A percentile compares a stretch with the other conserved stretches of the same genome.
Conservation (phyloP, 2,113 vertebrate genomes). For the Bungarus multicinctus region DNA sequence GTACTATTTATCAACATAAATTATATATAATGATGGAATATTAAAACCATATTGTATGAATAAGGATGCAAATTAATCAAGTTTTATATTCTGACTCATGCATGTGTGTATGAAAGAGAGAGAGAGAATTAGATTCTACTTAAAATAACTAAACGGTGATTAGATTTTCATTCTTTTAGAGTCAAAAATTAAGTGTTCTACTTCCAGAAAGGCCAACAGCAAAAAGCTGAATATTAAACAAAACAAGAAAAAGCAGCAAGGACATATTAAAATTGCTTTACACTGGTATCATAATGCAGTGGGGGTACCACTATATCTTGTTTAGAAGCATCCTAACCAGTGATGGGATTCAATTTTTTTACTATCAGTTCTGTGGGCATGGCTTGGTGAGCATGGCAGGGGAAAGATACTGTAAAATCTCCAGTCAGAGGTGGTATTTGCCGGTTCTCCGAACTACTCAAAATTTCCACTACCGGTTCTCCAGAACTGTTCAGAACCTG, state of each 20-base stretch:
- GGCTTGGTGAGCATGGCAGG: too few relatives aligned
- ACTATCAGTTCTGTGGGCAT: too few relatives aligned
- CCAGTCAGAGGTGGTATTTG: too few relatives aligned
- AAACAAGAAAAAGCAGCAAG: not conserved
- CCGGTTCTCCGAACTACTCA: too few relatives aligned
- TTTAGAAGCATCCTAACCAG: not conserved
- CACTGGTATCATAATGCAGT: not conserved
- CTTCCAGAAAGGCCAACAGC: not conserved
- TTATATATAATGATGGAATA: not conserved
- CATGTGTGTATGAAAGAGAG: not conserved
- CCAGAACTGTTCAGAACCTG: too few relatives aligned
- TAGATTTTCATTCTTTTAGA: not conserved
- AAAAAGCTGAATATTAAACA: not conserved
- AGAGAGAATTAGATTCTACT: not conserved
- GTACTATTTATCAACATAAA: not conserved
- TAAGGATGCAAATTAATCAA: not conserved
- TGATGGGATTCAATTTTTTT: too few relatives aligned
- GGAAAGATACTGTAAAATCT: too few relatives aligned
- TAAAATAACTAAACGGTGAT: not conserved
- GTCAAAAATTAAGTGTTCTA: not conserved
- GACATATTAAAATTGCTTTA: not conserved
- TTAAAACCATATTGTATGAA: not conserved
- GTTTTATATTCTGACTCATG: not conserved
- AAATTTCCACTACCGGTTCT: too few relatives aligned
- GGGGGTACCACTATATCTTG: not conserved